These are phyloP conservation scores for Ageneiosus marmoratus DNA, from an alignment of 2,113 vertebrate genomes.

Conservation along the genomic window DNA sequence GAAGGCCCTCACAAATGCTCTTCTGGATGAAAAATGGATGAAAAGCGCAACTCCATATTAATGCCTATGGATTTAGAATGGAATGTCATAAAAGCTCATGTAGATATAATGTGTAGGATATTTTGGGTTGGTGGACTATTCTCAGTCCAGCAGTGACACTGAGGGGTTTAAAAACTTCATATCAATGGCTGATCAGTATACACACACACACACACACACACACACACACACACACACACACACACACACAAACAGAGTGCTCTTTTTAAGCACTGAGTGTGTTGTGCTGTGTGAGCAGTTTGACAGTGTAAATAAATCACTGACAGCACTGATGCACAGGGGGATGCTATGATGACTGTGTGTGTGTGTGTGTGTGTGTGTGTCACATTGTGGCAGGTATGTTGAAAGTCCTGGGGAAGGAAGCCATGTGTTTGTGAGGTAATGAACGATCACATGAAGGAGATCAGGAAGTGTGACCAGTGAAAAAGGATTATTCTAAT, in stretches of 20 bases:
- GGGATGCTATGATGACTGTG: background rate
- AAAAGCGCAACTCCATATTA: too few species aligned
- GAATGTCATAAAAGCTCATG: too few species aligned
- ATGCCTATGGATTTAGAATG: too few species aligned
- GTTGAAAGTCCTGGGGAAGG: too few species aligned
- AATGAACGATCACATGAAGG: slow-evolving; percentile 14
- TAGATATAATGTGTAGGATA: too few species aligned
- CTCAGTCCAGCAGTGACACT: too few species aligned
- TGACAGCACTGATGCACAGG: slow-evolving; percentile 20
- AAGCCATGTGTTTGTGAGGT: background rate
- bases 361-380: slow-evolving; percentile 8
- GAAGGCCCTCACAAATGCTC: too few species aligned
- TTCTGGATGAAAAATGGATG: too few species aligned
- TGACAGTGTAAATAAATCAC: slow-evolving; percentile 30
- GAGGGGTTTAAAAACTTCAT: too few species aligned
- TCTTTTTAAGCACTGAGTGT: slow-evolving; percentile 14
- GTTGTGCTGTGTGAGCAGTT: slow-evolving; percentile 15
- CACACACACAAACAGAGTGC: slow-evolving; percentile 20
- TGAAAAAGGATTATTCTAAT: background rate
- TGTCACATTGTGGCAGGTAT: background rate
- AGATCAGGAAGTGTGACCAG: background rate
- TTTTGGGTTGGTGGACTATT: too few species aligned
- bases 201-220: slow-evolving; percentile 31
- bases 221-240: slow-evolving; percentile 33
- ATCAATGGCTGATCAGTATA: too few species aligned